Evolutionary conservation across 2,113 vertebrate species (phyloP), one percentile per base, ranked within the genome.

Genomic region (Ptychochromis oligacanthus): DNA sequence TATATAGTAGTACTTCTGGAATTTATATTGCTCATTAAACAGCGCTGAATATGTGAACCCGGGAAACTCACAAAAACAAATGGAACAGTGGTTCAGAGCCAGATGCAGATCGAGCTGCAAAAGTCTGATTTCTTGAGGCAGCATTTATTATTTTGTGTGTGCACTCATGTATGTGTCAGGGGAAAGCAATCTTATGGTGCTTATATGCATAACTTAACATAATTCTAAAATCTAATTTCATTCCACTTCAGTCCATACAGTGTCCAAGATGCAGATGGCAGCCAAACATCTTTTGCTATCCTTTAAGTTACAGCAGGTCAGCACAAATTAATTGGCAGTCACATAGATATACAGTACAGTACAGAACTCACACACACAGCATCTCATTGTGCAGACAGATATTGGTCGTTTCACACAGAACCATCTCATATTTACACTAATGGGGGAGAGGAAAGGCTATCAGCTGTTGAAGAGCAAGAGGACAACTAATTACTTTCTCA

Each of bases 1-100:
- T 70, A 18, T 70, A 60, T 75, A 0, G 75, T 18, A 49, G 49
- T 38, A 36, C 81, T 79, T 70, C 70, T 64, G 56, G 67, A 75
- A 78, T 89, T 75, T 67, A 80, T 76, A 55, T 40, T 38, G 40
- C 82, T 89, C 83, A 65, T 91, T 90, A 86, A 84, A 76, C 55
- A 75, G 26, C 75, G 58, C 18, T 38, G 65, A 84, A 80, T 75
- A 61, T 78, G 20, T 43, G 70, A 87, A 88, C 7, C 70, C 7
- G 1, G 28, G n/a, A 86, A 89, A 83, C 22, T 22, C 15, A 22
- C 17, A 34, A 49, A 74, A 80, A 76, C 22, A 7, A 89, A 64
- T 65, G n/a, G 24, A 84, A 79, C 49, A 20, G 60, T 22, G 22
- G 74, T 82, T 78, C 78, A 40, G 36, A 9, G 52, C 8, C 26